These are phyloP conservation scores for Formica aserva DNA, from an alignment of 2,888 invertebrate species.

Conservation along the genomic window DNA sequence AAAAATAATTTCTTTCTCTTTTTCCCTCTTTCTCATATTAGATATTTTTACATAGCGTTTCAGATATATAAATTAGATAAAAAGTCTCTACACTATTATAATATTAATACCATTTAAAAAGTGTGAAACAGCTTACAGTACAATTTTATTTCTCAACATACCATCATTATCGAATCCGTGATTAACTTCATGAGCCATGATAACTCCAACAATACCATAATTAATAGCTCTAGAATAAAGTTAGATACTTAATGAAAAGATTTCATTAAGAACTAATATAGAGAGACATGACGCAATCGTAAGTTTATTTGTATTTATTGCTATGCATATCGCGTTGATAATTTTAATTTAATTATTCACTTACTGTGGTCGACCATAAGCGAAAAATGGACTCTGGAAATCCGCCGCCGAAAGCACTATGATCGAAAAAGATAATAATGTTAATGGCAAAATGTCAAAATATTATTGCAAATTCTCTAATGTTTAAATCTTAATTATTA, in stretches of 20 bases:
- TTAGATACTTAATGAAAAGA: neutral
- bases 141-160: conserved; percentile 24
- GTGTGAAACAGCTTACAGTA: too few species aligned
- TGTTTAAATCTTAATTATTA: neutral
- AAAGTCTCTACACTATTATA: neutral
- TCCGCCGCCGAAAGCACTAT: conserved; percentile 63
- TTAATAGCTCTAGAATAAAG: conserved; percentile 59
- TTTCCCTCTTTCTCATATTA: neutral
- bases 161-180: conserved; percentile 68
- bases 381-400: conserved; percentile 65
- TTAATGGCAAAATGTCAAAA: neutral
- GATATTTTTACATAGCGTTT: neutral
- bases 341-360: conserved; percentile 4
- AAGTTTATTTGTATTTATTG: neutral
- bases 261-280: neutral
- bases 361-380: conserved; percentile 61
- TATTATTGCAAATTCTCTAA: neutral
- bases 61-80: neutral
- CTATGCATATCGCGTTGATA: neutral
- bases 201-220: conserved; percentile 63
- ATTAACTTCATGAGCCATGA: conserved; percentile 69
- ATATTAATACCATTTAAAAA: neutral
- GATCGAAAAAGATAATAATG: neutral
- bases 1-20: neutral
- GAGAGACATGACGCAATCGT: neutral